Evolutionary conservation across 2,113 vertebrate species (phyloP), one percentile per base, ranked within the genome.

Genomic region (Columba livia): DNA sequence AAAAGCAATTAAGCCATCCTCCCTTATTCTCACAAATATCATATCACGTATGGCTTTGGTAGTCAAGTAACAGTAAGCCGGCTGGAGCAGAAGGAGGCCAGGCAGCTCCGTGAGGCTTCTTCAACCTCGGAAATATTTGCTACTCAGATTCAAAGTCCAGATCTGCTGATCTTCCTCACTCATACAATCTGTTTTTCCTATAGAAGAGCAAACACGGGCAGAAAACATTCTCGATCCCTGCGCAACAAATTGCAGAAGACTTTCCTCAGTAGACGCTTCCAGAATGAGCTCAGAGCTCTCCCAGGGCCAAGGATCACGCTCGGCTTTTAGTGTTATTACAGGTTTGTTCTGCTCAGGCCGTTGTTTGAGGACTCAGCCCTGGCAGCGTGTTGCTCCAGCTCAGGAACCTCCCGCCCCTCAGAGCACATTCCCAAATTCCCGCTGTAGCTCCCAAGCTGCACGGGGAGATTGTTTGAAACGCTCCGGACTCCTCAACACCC

Each of bases 31-130:
- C 26, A 24, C 56, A 32, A 83, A 44, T 6, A 5, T 51, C 9
- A 4, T 2, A 26, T 8, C 50, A 24, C 5, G 3, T 0, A 16
- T 0, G 7, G 26, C 79, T 51, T 4, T 19, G 62, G 34, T 42
- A 75, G 28, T 36, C 38, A 29, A 72, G 26, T 26, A 53, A 9
- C 29, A 15, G 38, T 10, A 21, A 15, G 51, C 50, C 13, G 75
- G 69, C 26, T 44, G 3, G 24, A 79, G 80, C 51, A 67, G 78
- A 32, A 80, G 31, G 38, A 44, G 48, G 20, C 26, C 23, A 54
- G 32, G 36, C 47, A 60, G 47, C 71, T 38, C 57, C 17, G 17
- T 3, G 20, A 89, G 53, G 17, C 28, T 31, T 82, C 53, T 34
- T 72, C 78, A 94, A 23, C 66, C 64, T 34, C 42, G 75, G 54